A percentile compares a stretch with the other conserved stretches of the same genome.
phyloP scores from a whole-genome alignment of 1,140 invertebrate species.

The Ips typographus region DNA sequence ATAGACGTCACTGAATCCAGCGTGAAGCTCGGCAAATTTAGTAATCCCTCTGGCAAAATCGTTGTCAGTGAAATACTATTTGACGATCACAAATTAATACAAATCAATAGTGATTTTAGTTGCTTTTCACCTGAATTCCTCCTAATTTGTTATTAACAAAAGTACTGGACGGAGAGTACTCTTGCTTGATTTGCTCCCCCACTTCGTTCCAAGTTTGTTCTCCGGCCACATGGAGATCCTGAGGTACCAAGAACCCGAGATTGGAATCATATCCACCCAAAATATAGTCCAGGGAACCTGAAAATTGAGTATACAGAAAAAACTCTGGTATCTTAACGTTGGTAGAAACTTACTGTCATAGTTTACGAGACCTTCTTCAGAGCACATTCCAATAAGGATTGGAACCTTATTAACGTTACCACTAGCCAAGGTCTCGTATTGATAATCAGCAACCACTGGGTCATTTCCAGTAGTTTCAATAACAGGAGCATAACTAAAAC shows the following conservation, averaged over 20 bases:
- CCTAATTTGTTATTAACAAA: constrained; percentile 1
- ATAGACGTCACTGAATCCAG: constrained; percentile 36
- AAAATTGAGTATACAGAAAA: no score
- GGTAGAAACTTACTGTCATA: no score
- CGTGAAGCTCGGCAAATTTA: constrained; percentile 38
- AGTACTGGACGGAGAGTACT: neutral
- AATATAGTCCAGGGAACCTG: neutral
- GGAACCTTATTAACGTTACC: constrained; percentile 37
- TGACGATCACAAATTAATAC: neutral
- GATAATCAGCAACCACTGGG: constrained; percentile 35
- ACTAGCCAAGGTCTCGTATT: constrained; percentile 28
- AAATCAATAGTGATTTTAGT: neutral
- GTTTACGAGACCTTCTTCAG: constrained; percentile 28
- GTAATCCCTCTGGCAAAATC: constrained; percentile 20
- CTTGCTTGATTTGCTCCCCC: neutral
- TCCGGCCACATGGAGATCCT: constrained; percentile 1
- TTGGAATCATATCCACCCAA: neutral
- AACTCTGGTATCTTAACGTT: no score
- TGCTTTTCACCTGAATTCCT: constrained; percentile 7
- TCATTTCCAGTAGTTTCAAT: constrained; percentile 14
- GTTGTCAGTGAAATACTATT: constrained; percentile 18
- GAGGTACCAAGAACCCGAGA: constrained; percentile 1
- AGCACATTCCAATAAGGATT: constrained; percentile 39
- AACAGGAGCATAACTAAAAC: constrained; percentile 33
- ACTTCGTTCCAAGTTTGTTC: constrained; percentile 3